phyloP scores from a whole-genome alignment of 2,797 vertebrate genomes.

The Alca torda region DNA sequence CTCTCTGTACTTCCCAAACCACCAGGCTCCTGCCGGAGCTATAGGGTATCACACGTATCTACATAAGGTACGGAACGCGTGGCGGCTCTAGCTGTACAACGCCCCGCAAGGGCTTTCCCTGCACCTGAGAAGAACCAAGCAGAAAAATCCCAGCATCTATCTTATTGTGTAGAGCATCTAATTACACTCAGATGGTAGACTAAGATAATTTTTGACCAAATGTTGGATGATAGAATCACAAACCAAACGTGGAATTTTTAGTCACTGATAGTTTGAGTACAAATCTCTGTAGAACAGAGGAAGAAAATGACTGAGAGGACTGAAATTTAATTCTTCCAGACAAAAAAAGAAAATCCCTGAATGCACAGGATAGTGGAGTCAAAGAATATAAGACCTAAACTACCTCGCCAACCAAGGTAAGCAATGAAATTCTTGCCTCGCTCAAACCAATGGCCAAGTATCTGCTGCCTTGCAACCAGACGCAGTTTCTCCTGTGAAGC shows the following conservation, averaged over 20 bases:
- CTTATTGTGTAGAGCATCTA: neutral
- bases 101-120: neutral
- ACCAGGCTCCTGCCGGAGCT: neutral
- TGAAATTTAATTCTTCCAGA: neutral
- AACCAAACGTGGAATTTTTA: neutral
- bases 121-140: neutral
- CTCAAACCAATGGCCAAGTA: neutral
- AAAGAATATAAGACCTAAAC: neutral
- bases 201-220: neutral
- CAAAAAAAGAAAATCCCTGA: neutral
- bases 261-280: neutral
- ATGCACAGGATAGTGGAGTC: neutral
- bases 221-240: neutral
- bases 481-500: too few species aligned
- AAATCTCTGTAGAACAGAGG: neutral
- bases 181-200: neutral
- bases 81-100: neutral
- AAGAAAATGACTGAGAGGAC: neutral
- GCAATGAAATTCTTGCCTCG: neutral
- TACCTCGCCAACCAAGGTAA: neutral
- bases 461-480: neutral
- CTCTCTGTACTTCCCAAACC: neutral
- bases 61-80: accelerated
- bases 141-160: neutral
- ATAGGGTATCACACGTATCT: accelerated